Conservation (phyloP, 2,888 invertebrate genomes). For the Lymantria monacha region DNA sequence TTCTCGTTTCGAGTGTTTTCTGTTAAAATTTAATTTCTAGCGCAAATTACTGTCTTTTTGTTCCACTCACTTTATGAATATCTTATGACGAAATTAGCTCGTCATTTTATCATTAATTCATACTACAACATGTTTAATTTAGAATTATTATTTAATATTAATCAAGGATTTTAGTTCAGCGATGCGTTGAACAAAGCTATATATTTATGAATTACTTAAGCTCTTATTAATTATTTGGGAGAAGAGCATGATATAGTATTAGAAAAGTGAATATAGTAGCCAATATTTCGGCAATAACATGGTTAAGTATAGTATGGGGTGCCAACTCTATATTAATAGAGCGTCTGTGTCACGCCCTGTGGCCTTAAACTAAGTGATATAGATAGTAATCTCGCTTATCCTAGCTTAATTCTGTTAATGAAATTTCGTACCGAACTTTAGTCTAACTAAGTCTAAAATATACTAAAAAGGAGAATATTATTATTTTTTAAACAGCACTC, state of each 20-base stretch:
- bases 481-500: too few species aligned
- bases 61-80: conserved; percentile 74
- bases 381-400: conserved; percentile 28
- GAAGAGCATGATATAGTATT: conserved; percentile 22
- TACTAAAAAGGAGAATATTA: too few species aligned
- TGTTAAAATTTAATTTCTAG: conserved; percentile 76
- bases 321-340: conserved; percentile 19
- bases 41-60: conserved; percentile 77
- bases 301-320: conserved; percentile 23
- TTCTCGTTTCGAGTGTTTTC: conserved; percentile 70
- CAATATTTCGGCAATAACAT: conserved; percentile 24
- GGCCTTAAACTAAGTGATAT: conserved; percentile 28
- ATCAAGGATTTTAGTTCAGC: conserved; percentile 45
- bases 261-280: conserved; percentile 28
- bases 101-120: conserved; percentile 61
- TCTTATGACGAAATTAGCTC: conserved; percentile 62
- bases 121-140: conserved; percentile 55
- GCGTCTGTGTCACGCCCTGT: conserved; percentile 14
- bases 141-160: conserved; percentile 55
- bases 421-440: neutral
- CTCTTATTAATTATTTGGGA: conserved; percentile 33
- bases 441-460: too few species aligned
- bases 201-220: conserved; percentile 32
- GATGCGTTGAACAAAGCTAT: conserved; percentile 32
- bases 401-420: conserved; percentile 15